Conservation (phyloP, 2,113 vertebrate species). For the Oxygymnocypris stewartii region DNA sequence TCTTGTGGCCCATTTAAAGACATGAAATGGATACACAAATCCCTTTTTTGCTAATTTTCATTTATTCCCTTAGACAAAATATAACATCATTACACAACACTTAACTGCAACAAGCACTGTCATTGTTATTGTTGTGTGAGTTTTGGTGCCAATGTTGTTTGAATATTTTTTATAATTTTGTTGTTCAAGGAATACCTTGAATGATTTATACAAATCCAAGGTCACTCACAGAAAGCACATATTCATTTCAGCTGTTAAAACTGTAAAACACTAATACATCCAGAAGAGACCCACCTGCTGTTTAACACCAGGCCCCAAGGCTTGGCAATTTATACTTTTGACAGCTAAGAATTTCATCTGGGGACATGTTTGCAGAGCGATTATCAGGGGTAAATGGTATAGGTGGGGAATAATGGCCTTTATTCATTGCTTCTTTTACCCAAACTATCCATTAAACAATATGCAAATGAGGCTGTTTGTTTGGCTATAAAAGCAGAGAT, state of each 20-base stretch:
- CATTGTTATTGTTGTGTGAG: background rate
- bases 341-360: conserved; percentile 21
- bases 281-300: conserved; percentile 17
- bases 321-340: conserved; percentile 20
- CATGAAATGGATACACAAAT: conserved; percentile 51
- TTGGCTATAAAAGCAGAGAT: conserved; percentile 37
- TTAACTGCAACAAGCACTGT: background rate
- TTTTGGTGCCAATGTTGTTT: background rate
- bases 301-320: conserved; percentile 33
- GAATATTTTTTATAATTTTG: background rate
- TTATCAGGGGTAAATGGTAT: conserved; percentile 9
- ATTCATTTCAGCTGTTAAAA: background rate
- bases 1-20: conserved; percentile 41
- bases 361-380: background rate
- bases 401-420: background rate
- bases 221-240: background rate
- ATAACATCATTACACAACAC: background rate
- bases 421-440: conserved; percentile 2
- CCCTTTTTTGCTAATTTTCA: conserved; percentile 24
- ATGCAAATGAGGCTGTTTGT: conserved; percentile 55
- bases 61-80: conserved; percentile 36
- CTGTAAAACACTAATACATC: conserved; percentile 7
- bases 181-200: conserved; percentile 4
- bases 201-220: too few species aligned
- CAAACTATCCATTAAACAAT: conserved; percentile 50